Base-by-base conservation (phyloP, 37 sponge, comb jelly and placozoan species). In the Bolinopsis microptera region DNA sequence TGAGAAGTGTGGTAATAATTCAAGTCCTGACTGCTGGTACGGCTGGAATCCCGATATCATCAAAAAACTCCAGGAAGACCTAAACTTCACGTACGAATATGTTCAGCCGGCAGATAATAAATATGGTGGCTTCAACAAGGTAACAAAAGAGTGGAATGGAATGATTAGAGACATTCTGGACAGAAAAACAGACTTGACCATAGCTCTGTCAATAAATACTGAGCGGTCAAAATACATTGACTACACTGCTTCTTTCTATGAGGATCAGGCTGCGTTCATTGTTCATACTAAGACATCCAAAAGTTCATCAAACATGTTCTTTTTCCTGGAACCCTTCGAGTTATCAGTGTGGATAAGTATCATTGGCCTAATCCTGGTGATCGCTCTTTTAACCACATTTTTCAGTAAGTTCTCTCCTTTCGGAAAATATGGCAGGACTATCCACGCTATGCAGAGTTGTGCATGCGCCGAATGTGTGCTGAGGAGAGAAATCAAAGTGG, bases 281-380 rank as follows among this genome's bases (percentile, higher is more conserved):
- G 3, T 28, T 1, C 25, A 70, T 28, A n/a, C 25, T 3, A 80
- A 80, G 38, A 34, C 38, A 13, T 32, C 36, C 1, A 33, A 1
- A 5, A 35, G 38, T 32, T 32, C 36, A 8, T 23, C 38, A 28
- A 35, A 80, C 30, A 35, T 34, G 23, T 80, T 34, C 82, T 80
- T 80, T 35, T 80, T 80, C 23, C 37, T 80, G 5, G 38, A 35
- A 36, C 82, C 82, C 37, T 80, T 80, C 38, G 37, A 80, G 22
- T 30, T 32, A 30, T 34, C 34, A 0, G 38, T 80, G 5, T 80
- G 82, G 82, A 13, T 80, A 1, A 3, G 21, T 1, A 35, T 80
- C 23, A 30, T 80, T 24, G 1, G 1, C 9, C 16, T 32, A 3
- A 36, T 16, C 3, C 2, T 80, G 21, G 23, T 80, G 8, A 35